Evolutionary conservation across 2,888 invertebrate genomes (phyloP), one percentile per base, ranked within the genome.

Genomic region (Nymphalis c-album): DNA sequence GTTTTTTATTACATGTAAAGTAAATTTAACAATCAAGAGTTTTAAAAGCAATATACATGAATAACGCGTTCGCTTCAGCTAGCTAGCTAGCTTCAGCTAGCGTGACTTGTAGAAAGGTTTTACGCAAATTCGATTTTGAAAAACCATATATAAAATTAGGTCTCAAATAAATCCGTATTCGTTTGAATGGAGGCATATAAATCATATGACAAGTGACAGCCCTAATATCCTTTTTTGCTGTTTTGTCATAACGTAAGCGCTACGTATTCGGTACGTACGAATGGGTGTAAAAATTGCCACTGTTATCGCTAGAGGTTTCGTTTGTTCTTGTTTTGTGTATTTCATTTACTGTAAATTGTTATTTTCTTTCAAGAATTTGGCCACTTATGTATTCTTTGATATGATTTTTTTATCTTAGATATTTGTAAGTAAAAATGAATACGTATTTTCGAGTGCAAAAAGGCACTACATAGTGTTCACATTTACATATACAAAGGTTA

Each of bases 221-320:
- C 71, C 71, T 71, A 63, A 10, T 31, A 17, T 31, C 53, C 31
- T 45, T 63, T 71, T 68, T 63, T 48, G 60, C 57, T 58, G 61
- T 61, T 66, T 50, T 64, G 62, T 64, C 64, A 71, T 63, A 67
- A 64, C 62, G 61, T 64, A 64, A 64, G 69, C 40, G 69, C 64
- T 69, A 67, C 69, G 62, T 69, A 67, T 64, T 66, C 48, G 65
- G 18, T 31, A 55, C 53, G 60, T 22, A 60, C 60, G 55, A 63
- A 60, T 62, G 60, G 46, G 53, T 63, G 58, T 64, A 53, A 71
- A 68, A 68, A 71, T 68, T 63, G 60, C 68, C 60, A 47, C 53
- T 63, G 64, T 68, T 67, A 64, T 68, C 58, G 46, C 57, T 60
- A 63, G 64, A 64, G 63, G 50, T 63, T 69, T 57, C 40, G 58